phyloP scores from a whole-genome alignment of 2,888 invertebrate genomes.

The Dicranocentrus wangi region DNA sequence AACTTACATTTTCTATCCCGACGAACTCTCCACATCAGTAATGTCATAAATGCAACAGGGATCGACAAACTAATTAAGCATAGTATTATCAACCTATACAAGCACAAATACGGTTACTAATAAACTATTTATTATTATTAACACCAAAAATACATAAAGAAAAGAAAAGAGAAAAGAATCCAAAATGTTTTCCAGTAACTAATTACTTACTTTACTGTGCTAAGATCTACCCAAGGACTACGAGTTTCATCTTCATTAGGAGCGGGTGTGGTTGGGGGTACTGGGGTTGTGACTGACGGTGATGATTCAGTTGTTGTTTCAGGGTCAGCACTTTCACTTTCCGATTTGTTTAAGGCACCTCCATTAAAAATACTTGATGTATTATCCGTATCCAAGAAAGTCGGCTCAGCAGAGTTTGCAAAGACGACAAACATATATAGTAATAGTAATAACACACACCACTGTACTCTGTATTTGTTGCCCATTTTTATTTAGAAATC shows the following conservation, averaged over 20 bases:
- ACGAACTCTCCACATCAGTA: constrained; percentile 42
- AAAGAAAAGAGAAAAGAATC: background rate
- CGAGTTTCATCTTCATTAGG: background rate
- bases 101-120: background rate
- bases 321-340: no score
- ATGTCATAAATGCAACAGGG: constrained; percentile 37
- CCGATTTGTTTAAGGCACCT: no score
- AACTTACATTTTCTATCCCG: constrained; percentile 50
- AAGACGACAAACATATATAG: no score
- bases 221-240: background rate
- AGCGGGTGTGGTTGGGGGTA: background rate
- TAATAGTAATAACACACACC: no score
- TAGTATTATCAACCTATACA: constrained; percentile 15
- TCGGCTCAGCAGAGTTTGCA: no score
- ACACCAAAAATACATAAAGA: background rate
- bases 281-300: no score
- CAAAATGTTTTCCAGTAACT: background rate
- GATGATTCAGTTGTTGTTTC: no score
- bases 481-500: no score
- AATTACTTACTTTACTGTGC: background rate
- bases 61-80: constrained; percentile 23
- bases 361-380: no score
- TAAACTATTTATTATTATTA: background rate
- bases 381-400: no score
- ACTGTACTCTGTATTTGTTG: no score